Conservation (phyloP, 2,113 vertebrate species). For the Boulengerochromis microlepis region DNA sequence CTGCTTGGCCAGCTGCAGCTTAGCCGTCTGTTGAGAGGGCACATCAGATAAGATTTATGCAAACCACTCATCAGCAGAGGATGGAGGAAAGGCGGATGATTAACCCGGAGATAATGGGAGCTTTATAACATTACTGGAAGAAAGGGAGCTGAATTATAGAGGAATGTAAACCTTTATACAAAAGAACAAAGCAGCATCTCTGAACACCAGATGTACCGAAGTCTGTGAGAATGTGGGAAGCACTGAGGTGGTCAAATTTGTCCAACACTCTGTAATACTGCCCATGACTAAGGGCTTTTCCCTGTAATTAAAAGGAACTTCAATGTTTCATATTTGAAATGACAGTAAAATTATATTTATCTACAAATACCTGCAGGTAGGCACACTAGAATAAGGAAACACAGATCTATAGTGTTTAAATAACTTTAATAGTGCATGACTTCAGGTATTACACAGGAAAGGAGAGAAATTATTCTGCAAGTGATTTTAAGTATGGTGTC, state of each 20-base stretch:
- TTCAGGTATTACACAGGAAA: neutral
- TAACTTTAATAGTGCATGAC: neutral
- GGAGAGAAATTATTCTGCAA: neutral
- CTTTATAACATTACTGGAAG: constrained; percentile 10
- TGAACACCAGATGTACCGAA: constrained; percentile 2
- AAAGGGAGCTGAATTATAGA: neutral
- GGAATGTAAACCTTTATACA: neutral
- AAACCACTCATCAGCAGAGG: constrained; percentile 11
- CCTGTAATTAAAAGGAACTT: neutral
- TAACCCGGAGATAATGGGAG: neutral
- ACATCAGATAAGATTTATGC: constrained; percentile 48
- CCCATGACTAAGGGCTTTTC: neutral
- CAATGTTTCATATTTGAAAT: neutral
- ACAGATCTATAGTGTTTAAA: neutral
- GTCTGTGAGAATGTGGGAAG: neutral
- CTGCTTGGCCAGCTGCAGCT: constrained; percentile 84
- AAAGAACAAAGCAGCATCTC: neutral
- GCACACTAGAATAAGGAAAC: neutral
- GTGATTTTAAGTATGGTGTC: neutral
- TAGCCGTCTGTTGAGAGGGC: constrained; percentile 74
- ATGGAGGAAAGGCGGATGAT: neutral
- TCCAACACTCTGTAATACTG: neutral
- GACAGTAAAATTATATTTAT: neutral
- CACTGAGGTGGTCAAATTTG: neutral
- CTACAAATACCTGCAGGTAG: neutral